Evolutionary conservation across 2,888 invertebrate species (phyloP), one percentile per base, ranked within the genome.

Genomic region (Orthosia cruda): DNA sequence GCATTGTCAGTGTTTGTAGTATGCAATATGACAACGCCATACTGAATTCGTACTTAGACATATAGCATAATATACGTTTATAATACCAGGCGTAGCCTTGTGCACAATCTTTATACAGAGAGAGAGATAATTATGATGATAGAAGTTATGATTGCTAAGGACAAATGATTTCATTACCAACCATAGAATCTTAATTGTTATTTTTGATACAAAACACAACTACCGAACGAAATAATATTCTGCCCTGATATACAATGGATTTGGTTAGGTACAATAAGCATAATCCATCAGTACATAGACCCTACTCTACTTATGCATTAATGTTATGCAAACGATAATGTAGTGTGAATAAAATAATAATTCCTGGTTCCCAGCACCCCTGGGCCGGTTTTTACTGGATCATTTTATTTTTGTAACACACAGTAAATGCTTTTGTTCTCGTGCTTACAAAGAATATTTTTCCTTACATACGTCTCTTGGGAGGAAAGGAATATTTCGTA

Each of bases 281-380:
- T n/a, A 61, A 61, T 20, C 45, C 61, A 64, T 59, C 15, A 11
- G 54, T 62, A 9, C 1, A 40, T 40, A 64, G 26, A 73, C 62
- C 65, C 54, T 68, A 61, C 16, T 26, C 57, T 57, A 20, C 59
- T 82, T 83, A 55, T 63, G 58, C 66, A 55, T 66, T 69, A 71
- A 72, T 83, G 45, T 50, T 62, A 81, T 79, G 84, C 66, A 63
- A 83, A 78, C 57, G 83, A 58, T 83, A 83, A 73, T 63, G 65
- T 73, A 73, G 79, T 69, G 73, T 72, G 79, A 73, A 81, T 78
- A 81, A 81, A 69, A 83, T 78, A 69, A 81, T 83, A 83, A 81
- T 81, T 69, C 54, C 20, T 68, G 71, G 67, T 52, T 47, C 15
- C 13, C 18, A 15, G 40, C 20, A 20, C 64, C 15, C 54, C 32